Base-by-base conservation (phyloP, 2,113 vertebrate species). In the Cinclus mexicanus region DNA sequence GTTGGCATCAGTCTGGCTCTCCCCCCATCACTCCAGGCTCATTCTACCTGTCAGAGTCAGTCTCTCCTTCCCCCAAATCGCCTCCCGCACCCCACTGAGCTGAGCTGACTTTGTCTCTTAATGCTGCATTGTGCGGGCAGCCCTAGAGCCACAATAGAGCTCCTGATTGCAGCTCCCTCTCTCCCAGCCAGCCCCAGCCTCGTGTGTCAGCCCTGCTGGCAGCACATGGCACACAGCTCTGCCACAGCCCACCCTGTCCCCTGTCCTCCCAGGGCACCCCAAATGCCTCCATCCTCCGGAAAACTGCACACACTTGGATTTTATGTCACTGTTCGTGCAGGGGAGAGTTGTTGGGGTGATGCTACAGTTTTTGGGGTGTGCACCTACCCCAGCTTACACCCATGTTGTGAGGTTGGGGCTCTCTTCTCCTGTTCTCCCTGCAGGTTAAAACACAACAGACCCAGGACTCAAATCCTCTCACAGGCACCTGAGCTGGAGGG, bases 241-340 rank as follows among this genome's bases (percentile, higher is more conserved):
- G 47, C 33, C 11, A 4, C 94, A 80, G 53, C 80, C 44, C 57
- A 11, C 28, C 81, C 11, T 4, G 35, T 37, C 81, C 68, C 33
- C 52, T 82, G 21, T 61, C 24, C 8, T 28, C 25, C 69, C 12
- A 5, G 28, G 46, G 8, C 3, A 18, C 33, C 37, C 56, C 46
- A 17, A 52, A 39, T 21, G 0, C 14, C 33, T 22, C 37, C 26
- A n/a, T 20, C 44, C 42, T 28, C 65, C n/a, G 31, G 29, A 39
- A 72, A 67, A 29, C 1, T 2, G 31, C 15, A 12, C 2, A 1
- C 0, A 1, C 23, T 8, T 29, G 3, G 33, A 21, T 57, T 50
- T 67, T 2, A 2, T 3, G 16, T 20, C 5, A 1, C 33, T 23
- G 35, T 7, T 64, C 0, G 0, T 2, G 16, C 10, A 26, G 37